A percentile compares a stretch with the other conserved stretches of the same genome.
phyloP scores from a whole-genome alignment of 2,888 invertebrate species.

The Ophion ellenae region DNA sequence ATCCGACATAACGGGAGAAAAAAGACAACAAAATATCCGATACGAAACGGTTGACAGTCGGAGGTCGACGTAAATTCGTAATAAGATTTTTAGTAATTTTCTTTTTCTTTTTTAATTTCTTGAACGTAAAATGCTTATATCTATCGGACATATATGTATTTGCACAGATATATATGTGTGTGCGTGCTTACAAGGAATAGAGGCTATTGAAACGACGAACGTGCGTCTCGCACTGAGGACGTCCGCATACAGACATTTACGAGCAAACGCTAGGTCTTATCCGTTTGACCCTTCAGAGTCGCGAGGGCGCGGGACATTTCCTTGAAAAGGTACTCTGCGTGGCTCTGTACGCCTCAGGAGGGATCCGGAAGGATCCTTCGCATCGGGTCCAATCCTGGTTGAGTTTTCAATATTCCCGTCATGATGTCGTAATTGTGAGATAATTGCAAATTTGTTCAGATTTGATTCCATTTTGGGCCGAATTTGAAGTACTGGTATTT shows the following conservation, averaged over 20 bases:
- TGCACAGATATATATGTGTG: not conserved
- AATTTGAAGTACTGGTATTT: no score
- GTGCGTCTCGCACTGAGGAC: constrained; percentile 59
- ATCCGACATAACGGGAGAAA: constrained; percentile 39
- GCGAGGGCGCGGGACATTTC: constrained; percentile 64
- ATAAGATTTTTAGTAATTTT: constrained; percentile 69
- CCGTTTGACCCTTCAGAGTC: constrained; percentile 74
- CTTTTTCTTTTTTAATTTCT: constrained; percentile 48
- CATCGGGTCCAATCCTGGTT: not conserved
- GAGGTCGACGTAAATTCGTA: constrained; percentile 74
- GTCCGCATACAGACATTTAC: constrained; percentile 70
- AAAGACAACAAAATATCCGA: constrained; percentile 32
- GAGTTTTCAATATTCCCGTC: no score
- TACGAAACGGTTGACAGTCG: constrained; percentile 68
- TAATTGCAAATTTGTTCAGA: no score
- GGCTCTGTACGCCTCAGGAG: constrained; percentile 10
- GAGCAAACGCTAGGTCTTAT: constrained; percentile 65
- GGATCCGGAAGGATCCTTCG: not conserved
- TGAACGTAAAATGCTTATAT: constrained; percentile 52
- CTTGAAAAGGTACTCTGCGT: constrained; percentile 28
- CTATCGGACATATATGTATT: not conserved
- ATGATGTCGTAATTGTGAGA: no score
- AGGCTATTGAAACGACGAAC: constrained; percentile 58
- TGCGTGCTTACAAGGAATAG: constrained; percentile 2
- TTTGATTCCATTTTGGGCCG: no score